phyloP scores from a whole-genome alignment of 2,113 vertebrate species.

The Sus scrofa region T2T-Sscrofa CM000822.6:44319501-44320000 shows the following conservation, averaged over 20 bases:
- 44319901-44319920: neutral
- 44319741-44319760: conserved; percentile 40
- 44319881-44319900: neutral
- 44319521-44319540: neutral
- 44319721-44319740: conserved; percentile 44
- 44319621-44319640: neutral
- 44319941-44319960: neutral
- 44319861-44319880: neutral
- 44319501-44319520: conserved; percentile 59
- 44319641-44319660: conserved; percentile 53
- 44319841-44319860: neutral
- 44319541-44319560: neutral
- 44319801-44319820: neutral
- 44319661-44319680: conserved; percentile 60
- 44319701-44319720: neutral
- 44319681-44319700: conserved; percentile 51
- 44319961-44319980: neutral
- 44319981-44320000: neutral
- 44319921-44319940: neutral
- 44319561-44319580: conserved; percentile 2
- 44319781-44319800: neutral
- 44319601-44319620: conserved; percentile 28
- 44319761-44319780: neutral
- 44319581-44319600: conserved; percentile 62
- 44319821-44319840: neutral